A percentile compares a stretch with the other conserved stretches of the same genome.
Evolutionary conservation across 2,888 invertebrate species (phyloP).

Genomic region (Sclerodermus sp.): DNA sequence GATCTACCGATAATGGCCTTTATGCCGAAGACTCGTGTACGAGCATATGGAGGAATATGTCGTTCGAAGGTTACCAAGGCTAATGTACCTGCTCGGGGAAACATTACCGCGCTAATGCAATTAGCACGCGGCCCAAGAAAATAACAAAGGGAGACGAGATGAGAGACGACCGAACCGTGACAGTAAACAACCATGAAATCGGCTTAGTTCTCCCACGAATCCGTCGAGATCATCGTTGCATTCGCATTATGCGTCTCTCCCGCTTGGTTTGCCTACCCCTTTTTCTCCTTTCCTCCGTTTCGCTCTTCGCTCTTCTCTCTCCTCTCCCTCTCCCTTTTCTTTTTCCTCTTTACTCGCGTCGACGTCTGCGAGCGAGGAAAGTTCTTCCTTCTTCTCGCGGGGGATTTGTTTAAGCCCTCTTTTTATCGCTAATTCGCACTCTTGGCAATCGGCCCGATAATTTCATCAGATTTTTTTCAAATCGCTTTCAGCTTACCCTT

Average conservation of each 20-base stretch:
- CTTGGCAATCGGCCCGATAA: too few species aligned
- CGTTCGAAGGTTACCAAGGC: too few species aligned
- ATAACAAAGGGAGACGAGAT: conserved; percentile 30
- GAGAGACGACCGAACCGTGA: conserved; percentile 41
- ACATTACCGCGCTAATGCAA: conserved; percentile 33
- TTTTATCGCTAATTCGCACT: too few species aligned
- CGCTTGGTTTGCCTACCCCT: neutral
- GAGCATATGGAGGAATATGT: too few species aligned
- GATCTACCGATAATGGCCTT: too few species aligned
- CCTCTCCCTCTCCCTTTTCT: neutral
- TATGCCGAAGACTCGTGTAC: too few species aligned
- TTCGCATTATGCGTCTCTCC: neutral
- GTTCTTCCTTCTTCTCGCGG: too few species aligned
- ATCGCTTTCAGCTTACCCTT: too few species aligned
- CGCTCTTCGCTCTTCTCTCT: neutral
- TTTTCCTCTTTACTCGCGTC: neutral
- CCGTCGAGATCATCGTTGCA: conserved; percentile 18
- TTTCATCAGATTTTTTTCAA: too few species aligned
- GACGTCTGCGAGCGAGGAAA: neutral
- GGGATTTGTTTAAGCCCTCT: too few species aligned
- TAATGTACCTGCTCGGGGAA: neutral
- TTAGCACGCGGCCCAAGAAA: conserved; percentile 36
- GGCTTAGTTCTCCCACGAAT: conserved; percentile 43
- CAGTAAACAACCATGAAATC: conserved; percentile 49
- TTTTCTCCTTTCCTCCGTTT: neutral